phyloP scores from a whole-genome alignment of 1,140 invertebrate genomes.

The Cydia amplana region DNA sequence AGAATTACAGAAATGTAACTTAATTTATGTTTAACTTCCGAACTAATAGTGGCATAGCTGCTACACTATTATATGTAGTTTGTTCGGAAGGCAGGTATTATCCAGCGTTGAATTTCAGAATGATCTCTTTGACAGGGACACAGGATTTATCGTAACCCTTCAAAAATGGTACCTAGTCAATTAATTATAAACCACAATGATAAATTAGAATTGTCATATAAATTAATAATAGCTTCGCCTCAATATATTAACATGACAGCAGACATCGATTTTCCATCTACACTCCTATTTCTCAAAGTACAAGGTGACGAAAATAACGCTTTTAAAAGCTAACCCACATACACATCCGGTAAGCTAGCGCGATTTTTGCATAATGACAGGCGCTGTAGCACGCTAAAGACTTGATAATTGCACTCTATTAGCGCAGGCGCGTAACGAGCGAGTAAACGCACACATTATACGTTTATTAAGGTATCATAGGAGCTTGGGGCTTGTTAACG shows the following conservation, averaged over 20 bases:
- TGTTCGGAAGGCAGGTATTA: no score
- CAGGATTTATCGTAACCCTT: no score
- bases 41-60: no score
- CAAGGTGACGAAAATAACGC: not conserved
- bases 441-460: not conserved
- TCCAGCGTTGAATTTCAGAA: no score
- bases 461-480: not conserved
- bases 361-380: slow-evolving; percentile 21
- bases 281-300: not conserved
- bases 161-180: no score
- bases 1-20: no score
- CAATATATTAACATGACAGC: not conserved
- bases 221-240: no score
- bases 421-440: slow-evolving; percentile 7
- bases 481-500: not conserved
- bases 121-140: no score
- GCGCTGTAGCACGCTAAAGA: not conserved
- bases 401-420: slow-evolving; percentile 3
- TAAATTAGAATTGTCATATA: no score
- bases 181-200: no score
- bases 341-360: not conserved
- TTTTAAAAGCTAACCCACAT: slow-evolving; percentile 6
- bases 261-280: not conserved
- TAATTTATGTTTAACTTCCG: no score
- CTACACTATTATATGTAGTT: no score